Evolutionary conservation across 2,113 vertebrate species (phyloP).

Genomic region (Percina caprodes): DNA sequence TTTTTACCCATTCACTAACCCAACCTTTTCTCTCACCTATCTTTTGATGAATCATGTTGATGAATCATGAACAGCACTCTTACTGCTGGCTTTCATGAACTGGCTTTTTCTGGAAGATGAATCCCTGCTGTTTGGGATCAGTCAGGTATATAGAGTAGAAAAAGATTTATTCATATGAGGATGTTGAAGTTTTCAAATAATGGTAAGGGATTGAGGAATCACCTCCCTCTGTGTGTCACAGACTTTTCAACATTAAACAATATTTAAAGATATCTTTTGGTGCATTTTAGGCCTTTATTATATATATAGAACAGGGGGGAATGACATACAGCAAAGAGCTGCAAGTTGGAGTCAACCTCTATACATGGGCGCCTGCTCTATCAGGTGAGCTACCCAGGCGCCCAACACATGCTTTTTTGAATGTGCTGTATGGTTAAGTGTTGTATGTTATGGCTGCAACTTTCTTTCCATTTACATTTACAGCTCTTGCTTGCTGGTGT

Average conservation of each 20-base stretch:
- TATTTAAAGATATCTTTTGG: no score
- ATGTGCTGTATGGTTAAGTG: not conserved
- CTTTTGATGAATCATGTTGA: no score
- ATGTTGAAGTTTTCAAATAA: not conserved
- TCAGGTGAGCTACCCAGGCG: no score
- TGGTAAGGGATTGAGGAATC: not conserved
- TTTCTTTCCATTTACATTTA: not conserved
- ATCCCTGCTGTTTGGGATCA: not conserved
- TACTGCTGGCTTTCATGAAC: not conserved
- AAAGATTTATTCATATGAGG: not conserved
- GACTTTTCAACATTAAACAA: not conserved
- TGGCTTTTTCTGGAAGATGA: not conserved
- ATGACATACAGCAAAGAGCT: no score
- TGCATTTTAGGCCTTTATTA: no score
- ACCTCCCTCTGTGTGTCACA: not conserved
- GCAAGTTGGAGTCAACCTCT: no score
- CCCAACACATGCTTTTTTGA: not conserved
- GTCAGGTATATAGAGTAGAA: not conserved
- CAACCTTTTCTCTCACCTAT: no score
- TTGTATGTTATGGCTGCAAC: not conserved
- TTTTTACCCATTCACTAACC: no score
- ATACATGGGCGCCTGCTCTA: no score
- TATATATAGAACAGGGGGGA: no score
- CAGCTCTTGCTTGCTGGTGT: not conserved
- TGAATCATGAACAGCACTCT: not conserved